These are phyloP conservation scores for Platalea minor DNA, from an alignment of 2,797 vertebrate genomes.

Conservation along the genomic window DNA sequence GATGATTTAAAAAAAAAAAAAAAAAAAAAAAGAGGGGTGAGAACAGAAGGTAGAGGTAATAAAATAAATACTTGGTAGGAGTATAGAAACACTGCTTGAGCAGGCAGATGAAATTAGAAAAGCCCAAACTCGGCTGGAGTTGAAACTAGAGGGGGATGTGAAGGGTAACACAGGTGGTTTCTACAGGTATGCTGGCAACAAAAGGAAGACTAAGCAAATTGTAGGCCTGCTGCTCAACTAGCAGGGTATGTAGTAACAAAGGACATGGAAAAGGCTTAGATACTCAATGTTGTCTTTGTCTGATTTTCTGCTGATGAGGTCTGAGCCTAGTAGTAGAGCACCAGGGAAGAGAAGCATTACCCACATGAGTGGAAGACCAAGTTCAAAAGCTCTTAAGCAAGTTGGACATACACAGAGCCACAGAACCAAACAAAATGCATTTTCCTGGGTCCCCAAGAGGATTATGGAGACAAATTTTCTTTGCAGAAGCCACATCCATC, in stretches of 20 bases:
- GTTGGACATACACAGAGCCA: accelerated
- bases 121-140: background rate
- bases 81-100: background rate
- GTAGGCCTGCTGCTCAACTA: background rate
- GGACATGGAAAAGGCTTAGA: background rate
- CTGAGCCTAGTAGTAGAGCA: background rate
- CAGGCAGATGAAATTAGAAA: background rate
- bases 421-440: background rate
- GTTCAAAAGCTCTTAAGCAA: background rate
- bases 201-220: background rate
- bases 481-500: background rate
- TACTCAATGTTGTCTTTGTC: background rate
- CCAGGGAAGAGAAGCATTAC: background rate
- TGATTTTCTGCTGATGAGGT: background rate
- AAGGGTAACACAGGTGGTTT: background rate
- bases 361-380: background rate
- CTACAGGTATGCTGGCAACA: background rate
- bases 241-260: background rate
- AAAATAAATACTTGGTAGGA: background rate
- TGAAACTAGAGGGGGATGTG: background rate
- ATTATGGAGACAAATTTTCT: background rate
- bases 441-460: background rate
- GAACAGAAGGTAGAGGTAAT: background rate
- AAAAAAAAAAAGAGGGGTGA: too few species aligned
- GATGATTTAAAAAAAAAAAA: background rate